These are phyloP conservation scores for Luperina testacea DNA, from an alignment of 2,888 invertebrate species.

Conservation along the genomic window DNA sequence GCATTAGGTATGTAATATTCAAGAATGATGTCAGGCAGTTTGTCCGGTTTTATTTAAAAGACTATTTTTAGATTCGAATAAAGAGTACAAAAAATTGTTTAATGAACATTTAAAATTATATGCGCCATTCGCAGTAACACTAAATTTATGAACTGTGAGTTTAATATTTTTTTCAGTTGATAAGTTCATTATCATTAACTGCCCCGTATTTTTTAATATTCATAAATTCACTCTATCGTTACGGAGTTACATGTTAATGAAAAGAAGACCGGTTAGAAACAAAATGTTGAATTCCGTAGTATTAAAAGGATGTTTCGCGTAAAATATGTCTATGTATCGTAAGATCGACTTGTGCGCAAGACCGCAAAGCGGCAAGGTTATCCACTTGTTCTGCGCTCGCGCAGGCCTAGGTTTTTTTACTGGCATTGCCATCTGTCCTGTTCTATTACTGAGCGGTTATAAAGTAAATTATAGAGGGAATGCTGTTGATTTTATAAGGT, in stretches of 20 bases:
- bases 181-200: slow-evolving; percentile 1
- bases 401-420: slow-evolving; percentile 70
- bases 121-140: background rate
- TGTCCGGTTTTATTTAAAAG: background rate
- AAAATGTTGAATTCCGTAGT: slow-evolving; percentile 44
- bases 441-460: slow-evolving; percentile 57
- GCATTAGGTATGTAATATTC: background rate
- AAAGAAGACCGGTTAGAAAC: slow-evolving; percentile 35
- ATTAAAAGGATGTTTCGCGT: slow-evolving; percentile 49
- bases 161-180: slow-evolving; percentile 26
- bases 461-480: slow-evolving; percentile 55
- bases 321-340: slow-evolving; percentile 55
- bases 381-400: slow-evolving; percentile 67
- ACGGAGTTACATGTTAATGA: slow-evolving; percentile 31
- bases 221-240: slow-evolving; percentile 55
- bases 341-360: slow-evolving; percentile 66
- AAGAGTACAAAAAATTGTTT: background rate
- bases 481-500: slow-evolving; percentile 12
- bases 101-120: slow-evolving; percentile 25
- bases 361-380: slow-evolving; percentile 76
- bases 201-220: slow-evolving; percentile 45
- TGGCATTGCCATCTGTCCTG: slow-evolving; percentile 64
- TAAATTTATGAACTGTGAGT: slow-evolving; percentile 21
- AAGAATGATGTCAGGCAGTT: background rate
- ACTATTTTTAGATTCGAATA: background rate